phyloP scores from a whole-genome alignment of 2,888 invertebrate species.

The Brachypalpus laphriformis region DNA sequence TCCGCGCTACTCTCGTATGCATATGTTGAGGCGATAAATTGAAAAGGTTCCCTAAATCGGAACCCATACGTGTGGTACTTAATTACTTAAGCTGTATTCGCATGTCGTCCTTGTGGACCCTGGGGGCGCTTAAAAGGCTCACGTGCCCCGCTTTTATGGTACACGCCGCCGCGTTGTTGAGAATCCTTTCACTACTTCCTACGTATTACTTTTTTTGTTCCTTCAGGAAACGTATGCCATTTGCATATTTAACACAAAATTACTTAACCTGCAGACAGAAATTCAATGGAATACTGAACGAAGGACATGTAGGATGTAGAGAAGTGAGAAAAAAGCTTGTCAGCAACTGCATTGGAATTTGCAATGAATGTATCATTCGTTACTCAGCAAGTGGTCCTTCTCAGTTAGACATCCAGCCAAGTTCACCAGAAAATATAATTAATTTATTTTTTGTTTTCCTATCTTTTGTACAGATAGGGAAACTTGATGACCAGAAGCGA shows the following conservation, averaged over 20 bases:
- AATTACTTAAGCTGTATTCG: constrained; percentile 5
- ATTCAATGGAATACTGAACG: neutral
- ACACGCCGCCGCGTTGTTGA: too few species aligned
- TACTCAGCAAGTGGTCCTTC: neutral
- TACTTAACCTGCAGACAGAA: neutral
- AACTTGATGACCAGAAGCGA: neutral
- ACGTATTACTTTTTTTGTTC: neutral
- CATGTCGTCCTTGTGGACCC: neutral
- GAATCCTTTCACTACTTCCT: neutral
- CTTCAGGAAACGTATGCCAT: too few species aligned
- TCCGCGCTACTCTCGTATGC: constrained; percentile 6
- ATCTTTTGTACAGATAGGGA: neutral
- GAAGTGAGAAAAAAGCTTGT: too few species aligned
- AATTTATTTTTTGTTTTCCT: neutral
- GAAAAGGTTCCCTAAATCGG: neutral
- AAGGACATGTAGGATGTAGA: too few species aligned
- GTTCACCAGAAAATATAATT: neutral
- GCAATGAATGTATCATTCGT: neutral
- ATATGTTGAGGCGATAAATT: constrained; percentile 6
- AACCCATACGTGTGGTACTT: neutral
- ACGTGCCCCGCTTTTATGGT: neutral
- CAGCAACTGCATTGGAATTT: neutral
- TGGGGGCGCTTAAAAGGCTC: neutral
- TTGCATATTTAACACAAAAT: too few species aligned
- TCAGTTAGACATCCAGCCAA: neutral